A percentile compares a stretch with the other conserved stretches of the same genome.
Evolutionary conservation across 2,888 invertebrate species (phyloP).

Genomic region (Xylophagus ater): DNA sequence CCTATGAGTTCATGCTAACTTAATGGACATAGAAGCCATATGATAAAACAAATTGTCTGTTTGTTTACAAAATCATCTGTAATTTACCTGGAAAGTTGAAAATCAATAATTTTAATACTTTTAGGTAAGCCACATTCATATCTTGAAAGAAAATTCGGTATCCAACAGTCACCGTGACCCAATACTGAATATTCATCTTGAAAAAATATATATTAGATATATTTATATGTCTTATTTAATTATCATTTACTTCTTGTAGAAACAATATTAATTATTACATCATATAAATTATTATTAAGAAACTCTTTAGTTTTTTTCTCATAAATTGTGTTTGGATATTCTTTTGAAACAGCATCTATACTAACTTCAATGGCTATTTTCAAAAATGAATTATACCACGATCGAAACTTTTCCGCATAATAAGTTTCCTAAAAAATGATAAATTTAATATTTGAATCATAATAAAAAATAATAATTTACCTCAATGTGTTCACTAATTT

Average conservation of each 20-base stretch:
- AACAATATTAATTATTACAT: conserved; percentile 37
- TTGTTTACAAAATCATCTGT: no score
- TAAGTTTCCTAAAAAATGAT: conserved; percentile 45
- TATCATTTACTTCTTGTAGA: conserved; percentile 24
- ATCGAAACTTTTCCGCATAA: conserved; percentile 43
- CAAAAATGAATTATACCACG: conserved; percentile 49
- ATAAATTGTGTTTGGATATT: conserved; percentile 49
- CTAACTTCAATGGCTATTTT: conserved; percentile 43
- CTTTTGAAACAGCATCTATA: conserved; percentile 51
- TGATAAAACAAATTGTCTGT: no score
- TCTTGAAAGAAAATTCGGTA: conserved; percentile 58
- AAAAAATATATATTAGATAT: background rate
- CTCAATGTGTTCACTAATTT: conserved; percentile 34
- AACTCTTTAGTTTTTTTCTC: conserved; percentile 46
- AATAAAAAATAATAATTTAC: conserved; percentile 11
- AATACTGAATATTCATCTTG: conserved; percentile 45
- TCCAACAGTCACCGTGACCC: conserved; percentile 64
- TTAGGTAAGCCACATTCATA: conserved; percentile 30
- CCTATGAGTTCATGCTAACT: no score
- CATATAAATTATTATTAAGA: conserved; percentile 42
- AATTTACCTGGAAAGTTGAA: conserved; percentile 47
- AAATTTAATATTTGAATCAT: background rate
- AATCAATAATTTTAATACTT: conserved; percentile 54
- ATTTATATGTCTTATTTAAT: background rate
- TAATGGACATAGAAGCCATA: no score